Percentiles rank a stretch among this genome's conserved stretches.
phyloP scores from a whole-genome alignment of 2,113 vertebrate genomes.

The Thryonomys swinderianus region DNA sequence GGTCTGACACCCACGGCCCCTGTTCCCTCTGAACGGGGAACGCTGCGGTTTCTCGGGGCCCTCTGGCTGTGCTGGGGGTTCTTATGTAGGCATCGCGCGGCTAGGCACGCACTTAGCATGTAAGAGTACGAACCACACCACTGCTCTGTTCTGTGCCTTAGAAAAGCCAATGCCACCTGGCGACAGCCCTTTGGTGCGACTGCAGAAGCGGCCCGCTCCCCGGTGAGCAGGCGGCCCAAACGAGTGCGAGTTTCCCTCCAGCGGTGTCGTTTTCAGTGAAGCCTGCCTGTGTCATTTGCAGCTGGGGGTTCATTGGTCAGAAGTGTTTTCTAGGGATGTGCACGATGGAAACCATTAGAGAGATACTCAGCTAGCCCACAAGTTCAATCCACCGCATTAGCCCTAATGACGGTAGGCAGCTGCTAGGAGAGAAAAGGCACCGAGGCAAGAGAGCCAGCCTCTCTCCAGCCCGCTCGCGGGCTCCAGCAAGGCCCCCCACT shows the following conservation, averaged over 20 bases:
- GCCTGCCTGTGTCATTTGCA: slow-evolving; percentile 78
- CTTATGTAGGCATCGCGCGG: background rate
- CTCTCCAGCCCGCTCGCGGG: background rate
- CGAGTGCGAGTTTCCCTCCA: slow-evolving; percentile 74
- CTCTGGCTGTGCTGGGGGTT: background rate
- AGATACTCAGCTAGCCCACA: slow-evolving; percentile 72
- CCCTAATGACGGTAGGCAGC: slow-evolving; percentile 66
- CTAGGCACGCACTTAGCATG: slow-evolving; percentile 1
- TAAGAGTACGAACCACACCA: background rate
- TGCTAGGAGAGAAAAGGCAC: slow-evolving; percentile 35
- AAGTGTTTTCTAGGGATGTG: slow-evolving; percentile 77
- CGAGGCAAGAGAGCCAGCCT: background rate
- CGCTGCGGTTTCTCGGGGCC: background rate
- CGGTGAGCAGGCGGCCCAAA: slow-evolving; percentile 74
- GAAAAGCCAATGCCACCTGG: slow-evolving; percentile 61
- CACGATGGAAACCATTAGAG: slow-evolving; percentile 75
- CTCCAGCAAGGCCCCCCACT: background rate
- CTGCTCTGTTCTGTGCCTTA: slow-evolving; percentile 46
- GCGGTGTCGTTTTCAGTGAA: slow-evolving; percentile 78
- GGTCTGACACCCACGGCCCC: background rate
- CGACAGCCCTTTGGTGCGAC: slow-evolving; percentile 54
- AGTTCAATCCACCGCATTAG: slow-evolving; percentile 75
- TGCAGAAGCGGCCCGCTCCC: slow-evolving; percentile 72
- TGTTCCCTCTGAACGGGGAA: background rate
- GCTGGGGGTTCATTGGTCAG: slow-evolving; percentile 81